These are phyloP conservation scores for Electrophaes corylata DNA, from an alignment of 2,888 invertebrate species.

Conservation along the genomic window DNA sequence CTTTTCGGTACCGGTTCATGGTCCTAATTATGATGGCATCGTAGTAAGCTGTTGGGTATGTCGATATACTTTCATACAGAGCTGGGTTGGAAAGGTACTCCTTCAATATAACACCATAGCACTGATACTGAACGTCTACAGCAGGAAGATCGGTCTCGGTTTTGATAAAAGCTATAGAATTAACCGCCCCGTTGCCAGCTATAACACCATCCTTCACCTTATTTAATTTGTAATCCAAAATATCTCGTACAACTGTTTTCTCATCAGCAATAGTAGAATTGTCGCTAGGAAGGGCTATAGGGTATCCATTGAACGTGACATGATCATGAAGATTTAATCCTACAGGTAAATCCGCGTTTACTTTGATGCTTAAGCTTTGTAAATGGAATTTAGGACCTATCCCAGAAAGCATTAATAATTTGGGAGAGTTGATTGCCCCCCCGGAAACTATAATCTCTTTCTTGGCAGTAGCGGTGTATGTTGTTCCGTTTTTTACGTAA, in stretches of 20 bases:
- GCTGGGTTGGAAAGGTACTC: conserved; percentile 82
- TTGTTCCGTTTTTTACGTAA: conserved; percentile 48
- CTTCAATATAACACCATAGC: conserved; percentile 73
- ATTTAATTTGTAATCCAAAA: conserved; percentile 62
- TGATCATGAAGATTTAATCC: conserved; percentile 73
- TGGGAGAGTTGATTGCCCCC: conserved; percentile 64
- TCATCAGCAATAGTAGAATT: conserved; percentile 71
- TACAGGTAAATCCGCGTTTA: conserved; percentile 61
- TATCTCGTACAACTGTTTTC: conserved; percentile 63
- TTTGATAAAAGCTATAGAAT: conserved; percentile 83
- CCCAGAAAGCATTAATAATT: conserved; percentile 68
- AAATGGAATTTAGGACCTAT: conserved; percentile 64
- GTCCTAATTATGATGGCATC: conserved; percentile 83
- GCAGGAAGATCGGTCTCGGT: conserved; percentile 71
- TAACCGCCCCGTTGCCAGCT: conserved; percentile 80
- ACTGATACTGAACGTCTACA: conserved; percentile 86
- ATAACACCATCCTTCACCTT: conserved; percentile 74
- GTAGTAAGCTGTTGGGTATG: conserved; percentile 84
- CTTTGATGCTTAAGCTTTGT: conserved; percentile 50
- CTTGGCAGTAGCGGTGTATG: conserved; percentile 53
- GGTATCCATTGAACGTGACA: conserved; percentile 69
- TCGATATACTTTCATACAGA: conserved; percentile 47
- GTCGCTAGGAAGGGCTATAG: conserved; percentile 78
- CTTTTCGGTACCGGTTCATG: conserved; percentile 85
- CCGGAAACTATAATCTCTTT: conserved; percentile 67